Percentiles rank a stretch among this genome's conserved stretches.
These are phyloP conservation scores for Tholera decimalis DNA, from an alignment of 2,888 invertebrate genomes.

Conservation along the genomic window DNA sequence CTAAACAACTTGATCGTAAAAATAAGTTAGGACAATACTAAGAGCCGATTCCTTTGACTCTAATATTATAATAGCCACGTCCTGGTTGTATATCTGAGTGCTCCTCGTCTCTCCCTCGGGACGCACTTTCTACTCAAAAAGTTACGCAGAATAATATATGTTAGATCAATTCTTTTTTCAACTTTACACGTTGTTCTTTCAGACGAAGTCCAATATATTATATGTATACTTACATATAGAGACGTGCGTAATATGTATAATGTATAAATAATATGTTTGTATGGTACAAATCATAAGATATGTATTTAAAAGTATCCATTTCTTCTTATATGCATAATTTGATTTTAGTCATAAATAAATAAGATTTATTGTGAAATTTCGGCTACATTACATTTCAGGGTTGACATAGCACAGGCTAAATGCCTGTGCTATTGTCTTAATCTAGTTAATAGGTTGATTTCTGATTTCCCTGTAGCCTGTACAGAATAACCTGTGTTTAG, in stretches of 20 bases:
- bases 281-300: background rate
- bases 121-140: conserved; percentile 41
- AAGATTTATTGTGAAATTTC: no score
- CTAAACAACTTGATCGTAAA: background rate
- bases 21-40: background rate
- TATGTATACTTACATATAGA: background rate
- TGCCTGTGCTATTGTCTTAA: no score
- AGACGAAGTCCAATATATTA: conserved; percentile 9
- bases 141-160: conserved; percentile 37
- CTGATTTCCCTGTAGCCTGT: no score
- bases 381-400: no score
- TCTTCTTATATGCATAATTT: conserved; percentile 17
- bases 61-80: conserved; percentile 21
- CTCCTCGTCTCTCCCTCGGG: conserved; percentile 29
- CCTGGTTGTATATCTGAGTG: background rate
- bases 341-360: no score
- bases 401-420: no score
- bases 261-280: background rate
- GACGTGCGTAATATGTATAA: background rate
- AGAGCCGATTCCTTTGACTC: background rate
- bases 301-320: conserved; percentile 6
- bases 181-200: conserved; percentile 29
- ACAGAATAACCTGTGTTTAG: no score
- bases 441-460: no score
- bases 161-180: conserved; percentile 31